Conservation (phyloP, 2,888 invertebrate genomes). For the Magallana nippona region DNA sequence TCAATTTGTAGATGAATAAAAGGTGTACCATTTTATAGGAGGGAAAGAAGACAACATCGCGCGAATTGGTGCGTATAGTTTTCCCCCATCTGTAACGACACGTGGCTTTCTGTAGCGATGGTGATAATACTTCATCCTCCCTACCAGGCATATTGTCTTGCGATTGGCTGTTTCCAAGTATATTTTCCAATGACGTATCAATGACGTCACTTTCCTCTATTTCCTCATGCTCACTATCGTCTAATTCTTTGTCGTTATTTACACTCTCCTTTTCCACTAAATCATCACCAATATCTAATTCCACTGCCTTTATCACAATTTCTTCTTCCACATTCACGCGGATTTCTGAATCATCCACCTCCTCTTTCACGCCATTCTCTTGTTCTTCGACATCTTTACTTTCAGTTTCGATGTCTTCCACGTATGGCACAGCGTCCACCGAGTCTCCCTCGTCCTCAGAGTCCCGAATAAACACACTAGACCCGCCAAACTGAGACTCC, state of each 20-base stretch:
- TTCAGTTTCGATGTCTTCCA: slow-evolving; percentile 20
- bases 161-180: background rate
- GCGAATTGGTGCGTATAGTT: slow-evolving; percentile 58
- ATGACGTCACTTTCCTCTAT: slow-evolving; percentile 7
- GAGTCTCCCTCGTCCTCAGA: background rate
- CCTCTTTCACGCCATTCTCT: slow-evolving; percentile 21
- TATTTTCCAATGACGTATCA: background rate
- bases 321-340: background rate
- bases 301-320: background rate
- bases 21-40: slow-evolving; percentile 65
- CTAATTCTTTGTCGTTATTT: background rate
- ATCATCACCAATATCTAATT: background rate
- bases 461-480: slow-evolving; percentile 7
- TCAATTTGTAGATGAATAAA: too few relatives aligned
- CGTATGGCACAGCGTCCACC: background rate
- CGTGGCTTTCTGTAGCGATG: slow-evolving; percentile 58
- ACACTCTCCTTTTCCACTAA: background rate
- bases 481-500: slow-evolving; percentile 11
- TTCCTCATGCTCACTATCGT: background rate
- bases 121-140: slow-evolving; percentile 56
- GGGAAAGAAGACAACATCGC: slow-evolving; percentile 67
- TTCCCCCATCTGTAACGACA: slow-evolving; percentile 70
- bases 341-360: slow-evolving; percentile 17
- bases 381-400: background rate
- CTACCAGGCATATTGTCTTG: slow-evolving; percentile 27